Base-by-base conservation (phyloP, 2,888 invertebrate species). In the Melinaea marsaeus region DNA sequence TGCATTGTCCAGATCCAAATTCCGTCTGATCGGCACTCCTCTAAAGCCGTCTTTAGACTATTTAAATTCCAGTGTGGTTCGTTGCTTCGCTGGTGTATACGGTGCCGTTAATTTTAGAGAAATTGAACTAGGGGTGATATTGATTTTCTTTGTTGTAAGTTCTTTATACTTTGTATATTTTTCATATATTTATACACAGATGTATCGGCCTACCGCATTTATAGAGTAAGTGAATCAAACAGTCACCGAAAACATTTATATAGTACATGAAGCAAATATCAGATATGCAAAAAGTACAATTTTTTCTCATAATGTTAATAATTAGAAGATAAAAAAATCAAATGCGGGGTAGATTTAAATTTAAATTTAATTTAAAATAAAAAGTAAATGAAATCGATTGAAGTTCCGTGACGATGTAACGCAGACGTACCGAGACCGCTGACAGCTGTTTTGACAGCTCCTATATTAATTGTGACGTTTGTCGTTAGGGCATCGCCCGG, bases 51-150 rank as follows among this genome's bases (percentile, higher is more conserved):
- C 85, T 87, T 81, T 81, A 85, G 89, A 89, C 90, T 88, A 90
- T 88, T 90, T 88, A 88, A 89, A 90, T 91, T 90, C 91, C 90
- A 70, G 83, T 88, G 75, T 85, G 89, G 91, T 89, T 91, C 90
- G 91, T 91, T 91, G 91, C 91, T 80, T 84, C 78, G 80, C 84
- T 91, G 88, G 85, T 91, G 91, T 90, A 91, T 91, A 84, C 90
- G 79, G 81, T 70, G 85, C 88, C 85, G 90, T 90, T 90, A 90
- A 91, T 91, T 91, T 89, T 78, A 79, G 80, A 77, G 80, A 81
- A 91, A 88, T 89, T 90, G 83, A 83, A 82, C 77, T 76, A 72
- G 75, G 79, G 77, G 74, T 74, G 68, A 66, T 84, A 85, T 87
- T 77, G 86, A 86, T 86, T 84, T 79, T 77, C 71, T 71, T 72